These are phyloP conservation scores for Hyaena hyaena DNA, from an alignment of 2,113 vertebrate genomes.

Conservation along the genomic window DNA sequence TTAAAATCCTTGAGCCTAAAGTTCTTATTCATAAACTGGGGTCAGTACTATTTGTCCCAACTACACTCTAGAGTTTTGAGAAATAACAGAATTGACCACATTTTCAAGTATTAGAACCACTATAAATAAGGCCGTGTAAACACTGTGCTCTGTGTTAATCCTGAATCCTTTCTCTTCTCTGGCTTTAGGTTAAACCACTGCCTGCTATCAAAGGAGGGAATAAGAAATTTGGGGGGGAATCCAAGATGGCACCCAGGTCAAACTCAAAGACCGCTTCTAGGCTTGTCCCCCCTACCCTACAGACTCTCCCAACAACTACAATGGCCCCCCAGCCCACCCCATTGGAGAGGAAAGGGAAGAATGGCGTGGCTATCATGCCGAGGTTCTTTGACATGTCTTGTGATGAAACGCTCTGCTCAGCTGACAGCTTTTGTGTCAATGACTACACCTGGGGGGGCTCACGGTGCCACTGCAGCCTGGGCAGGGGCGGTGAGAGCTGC, in stretches of 20 bases:
- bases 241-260: slow-evolving; percentile 81
- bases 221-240: slow-evolving; percentile 89
- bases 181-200: slow-evolving; percentile 90
- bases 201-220: slow-evolving; percentile 86
- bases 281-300: slow-evolving; percentile 70
- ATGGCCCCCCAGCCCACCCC: neutral
- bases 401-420: slow-evolving; percentile 92
- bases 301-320: slow-evolving; percentile 19
- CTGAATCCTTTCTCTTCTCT: slow-evolving; percentile 19
- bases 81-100: neutral
- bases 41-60: neutral
- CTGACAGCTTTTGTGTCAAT: slow-evolving; percentile 94
- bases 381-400: slow-evolving; percentile 90
- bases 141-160: neutral
- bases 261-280: slow-evolving; percentile 83
- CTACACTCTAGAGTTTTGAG: neutral
- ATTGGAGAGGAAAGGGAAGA: slow-evolving; percentile 6
- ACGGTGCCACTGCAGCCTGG: slow-evolving; percentile 95
- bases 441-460: slow-evolving; percentile 92
- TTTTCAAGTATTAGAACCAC: neutral
- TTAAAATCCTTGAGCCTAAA: neutral
- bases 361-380: slow-evolving; percentile 47
- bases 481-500: slow-evolving; percentile 91
- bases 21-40: neutral
- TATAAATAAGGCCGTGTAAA: neutral